Evolutionary conservation across 2,888 invertebrate genomes (phyloP).

Genomic region (Acrobasis repandana): DNA sequence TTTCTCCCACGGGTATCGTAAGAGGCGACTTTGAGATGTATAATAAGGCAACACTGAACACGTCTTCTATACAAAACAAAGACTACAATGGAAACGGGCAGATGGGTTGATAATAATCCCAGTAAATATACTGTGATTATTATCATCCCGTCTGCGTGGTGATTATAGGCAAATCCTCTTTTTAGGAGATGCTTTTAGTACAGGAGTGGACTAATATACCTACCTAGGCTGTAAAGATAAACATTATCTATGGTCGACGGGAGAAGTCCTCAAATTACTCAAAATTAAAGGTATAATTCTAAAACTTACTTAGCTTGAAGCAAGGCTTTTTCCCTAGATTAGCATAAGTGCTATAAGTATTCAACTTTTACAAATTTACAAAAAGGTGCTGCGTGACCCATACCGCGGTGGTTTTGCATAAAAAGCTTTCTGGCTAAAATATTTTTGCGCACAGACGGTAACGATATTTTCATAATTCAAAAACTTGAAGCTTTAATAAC

Average conservation of each 20-base stretch:
- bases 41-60: too few species aligned
- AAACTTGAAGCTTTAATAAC: background rate
- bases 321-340: background rate
- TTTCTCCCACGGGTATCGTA: too few species aligned
- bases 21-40: too few species aligned
- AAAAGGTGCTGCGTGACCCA: constrained; percentile 22
- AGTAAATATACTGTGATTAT: too few species aligned
- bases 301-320: background rate
- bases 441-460: constrained; percentile 3
- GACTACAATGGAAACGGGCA: too few species aligned
- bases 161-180: too few species aligned
- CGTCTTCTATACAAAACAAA: too few species aligned
- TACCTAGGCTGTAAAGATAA: too few species aligned
- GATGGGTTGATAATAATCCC: too few species aligned
- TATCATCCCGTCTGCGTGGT: too few species aligned
- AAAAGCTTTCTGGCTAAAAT: constrained; percentile 12
- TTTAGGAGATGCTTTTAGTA: too few species aligned
- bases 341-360: background rate
- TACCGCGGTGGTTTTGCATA: background rate
- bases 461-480: background rate
- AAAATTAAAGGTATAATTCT: background rate
- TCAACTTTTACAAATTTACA: constrained; percentile 2
- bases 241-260: background rate
- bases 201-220: too few species aligned
- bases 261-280: background rate